Evolutionary conservation across 2,888 invertebrate genomes (phyloP).

Genomic region (Philopedon plagiatum): DNA sequence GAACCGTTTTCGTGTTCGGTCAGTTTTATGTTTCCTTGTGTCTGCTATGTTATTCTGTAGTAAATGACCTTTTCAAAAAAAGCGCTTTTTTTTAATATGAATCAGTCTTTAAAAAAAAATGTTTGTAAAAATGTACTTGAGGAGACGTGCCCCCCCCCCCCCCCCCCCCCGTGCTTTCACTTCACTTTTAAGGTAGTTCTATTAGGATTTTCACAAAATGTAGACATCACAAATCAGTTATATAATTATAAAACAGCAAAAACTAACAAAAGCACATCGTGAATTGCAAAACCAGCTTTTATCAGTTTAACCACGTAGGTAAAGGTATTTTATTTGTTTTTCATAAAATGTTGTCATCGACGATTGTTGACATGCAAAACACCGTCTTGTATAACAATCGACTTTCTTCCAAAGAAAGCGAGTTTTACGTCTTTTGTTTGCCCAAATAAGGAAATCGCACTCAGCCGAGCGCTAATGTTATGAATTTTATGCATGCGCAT

Average conservation of each 20-base stretch:
- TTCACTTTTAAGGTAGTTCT: too few species aligned
- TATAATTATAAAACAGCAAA: background rate
- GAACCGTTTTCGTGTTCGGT: too few species aligned
- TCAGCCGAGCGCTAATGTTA: background rate
- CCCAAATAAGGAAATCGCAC: background rate
- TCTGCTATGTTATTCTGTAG: too few species aligned
- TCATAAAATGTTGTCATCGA: conserved; percentile 12
- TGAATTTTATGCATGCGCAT: background rate
- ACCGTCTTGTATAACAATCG: conserved; percentile 1
- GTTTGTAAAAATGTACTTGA: too few species aligned
- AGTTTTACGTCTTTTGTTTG: conserved; percentile 4
- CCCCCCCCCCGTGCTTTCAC: too few species aligned
- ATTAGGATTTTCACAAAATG: too few species aligned
- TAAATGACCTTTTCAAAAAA: too few species aligned
- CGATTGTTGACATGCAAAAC: conserved; percentile 5
- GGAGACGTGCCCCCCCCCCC: too few species aligned
- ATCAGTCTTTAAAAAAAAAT: too few species aligned
- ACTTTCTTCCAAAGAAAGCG: conserved; percentile 16
- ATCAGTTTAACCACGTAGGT: conserved; percentile 4
- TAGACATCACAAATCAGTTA: too few species aligned
- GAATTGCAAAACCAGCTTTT: background rate
- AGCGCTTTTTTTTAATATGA: too few species aligned
- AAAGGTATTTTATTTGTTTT: conserved; percentile 6
- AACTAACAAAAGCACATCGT: background rate
- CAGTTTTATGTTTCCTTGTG: too few species aligned